Base-by-base conservation (phyloP, 2,797 vertebrate species). In the Microctenopoma steveboyesi region DNA sequence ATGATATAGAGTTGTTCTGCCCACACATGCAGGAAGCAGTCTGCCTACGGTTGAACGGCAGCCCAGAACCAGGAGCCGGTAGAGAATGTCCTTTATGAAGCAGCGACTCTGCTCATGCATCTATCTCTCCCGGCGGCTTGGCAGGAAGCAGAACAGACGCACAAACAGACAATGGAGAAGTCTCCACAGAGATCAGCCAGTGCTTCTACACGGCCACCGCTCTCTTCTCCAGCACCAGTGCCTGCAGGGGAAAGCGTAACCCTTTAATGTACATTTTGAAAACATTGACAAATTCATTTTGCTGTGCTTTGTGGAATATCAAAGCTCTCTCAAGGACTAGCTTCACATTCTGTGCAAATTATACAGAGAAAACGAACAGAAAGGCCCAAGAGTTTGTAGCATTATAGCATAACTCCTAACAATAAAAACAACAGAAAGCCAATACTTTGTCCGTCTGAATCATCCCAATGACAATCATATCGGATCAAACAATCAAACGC, bases 1-100 rank as follows among this genome's bases (percentile, higher is more conserved):
- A 88, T 87, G 86, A 86, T 83, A 86, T 86, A 78, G 85, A 90
- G 83, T 83, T 77, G 79, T 81, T 84, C 89, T 84, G 39, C 88
- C 88, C 89, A 89, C 88, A 86, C 88, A 79, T 3, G 58, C 85
- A 86, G 85, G 86, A 89, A 86, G 81, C 88, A 64, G 77, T 64
- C 86, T 86, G 86, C 88, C 86, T 85, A 87, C 84, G 63, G 86
- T 89, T 90, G 90, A 90, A 90, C 87, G 46, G 74, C 74, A 78
- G 88, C 91, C 87, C 90, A 88, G 82, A 90, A 83, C 50, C 76
- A 50, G 75, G 52, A 83, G 83, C 50, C 37, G 72, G 79, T 53
- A 74, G 86, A 88, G 77, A 87, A 71, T 57, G 82, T 91, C 80
- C 83, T 90, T 88, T 85, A 87, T 80, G 83, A 88, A 74, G 69